Evolutionary conservation across 2,113 vertebrate genomes (phyloP).

Genomic region (Mixornis gularis): DNA sequence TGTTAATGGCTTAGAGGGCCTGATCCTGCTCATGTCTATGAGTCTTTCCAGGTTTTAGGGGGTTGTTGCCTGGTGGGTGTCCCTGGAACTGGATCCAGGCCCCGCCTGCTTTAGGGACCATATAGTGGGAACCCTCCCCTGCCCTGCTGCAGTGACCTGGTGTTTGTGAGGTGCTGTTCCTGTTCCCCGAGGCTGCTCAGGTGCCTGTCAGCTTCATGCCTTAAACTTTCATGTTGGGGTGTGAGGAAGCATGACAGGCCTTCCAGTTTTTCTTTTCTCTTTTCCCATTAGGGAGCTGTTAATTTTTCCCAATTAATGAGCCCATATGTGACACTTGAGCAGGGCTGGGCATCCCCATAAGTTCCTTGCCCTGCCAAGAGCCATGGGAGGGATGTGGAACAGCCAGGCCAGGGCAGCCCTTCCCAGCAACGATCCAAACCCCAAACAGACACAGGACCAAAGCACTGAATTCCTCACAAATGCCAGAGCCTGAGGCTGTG

Average conservation of each 20-base stretch:
- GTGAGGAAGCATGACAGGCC: background rate
- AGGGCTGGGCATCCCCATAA: background rate
- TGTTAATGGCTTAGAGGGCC: background rate
- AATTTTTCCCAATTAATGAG: background rate
- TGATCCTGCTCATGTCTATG: background rate
- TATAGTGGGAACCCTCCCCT: background rate
- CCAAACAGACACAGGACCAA: background rate
- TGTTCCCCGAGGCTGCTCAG: background rate
- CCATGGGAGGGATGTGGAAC: fast-evolving
- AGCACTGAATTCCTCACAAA: background rate
- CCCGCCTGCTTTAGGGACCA: fast-evolving
- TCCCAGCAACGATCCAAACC: background rate
- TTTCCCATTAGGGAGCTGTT: background rate
- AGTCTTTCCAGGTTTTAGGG: background rate
- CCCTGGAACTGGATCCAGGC: background rate
- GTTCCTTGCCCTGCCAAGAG: background rate
- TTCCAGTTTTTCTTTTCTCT: background rate
- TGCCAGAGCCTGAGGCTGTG: background rate
- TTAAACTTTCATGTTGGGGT: background rate
- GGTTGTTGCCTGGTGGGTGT: background rate
- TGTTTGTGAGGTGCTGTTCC: fast-evolving
- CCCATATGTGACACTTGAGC: background rate
- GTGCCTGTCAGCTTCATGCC: background rate
- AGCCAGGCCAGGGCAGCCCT: background rate
- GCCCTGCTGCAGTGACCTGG: background rate